Conservation (phyloP, 2,888 invertebrate species). For the Lymantria dispar region DNA sequence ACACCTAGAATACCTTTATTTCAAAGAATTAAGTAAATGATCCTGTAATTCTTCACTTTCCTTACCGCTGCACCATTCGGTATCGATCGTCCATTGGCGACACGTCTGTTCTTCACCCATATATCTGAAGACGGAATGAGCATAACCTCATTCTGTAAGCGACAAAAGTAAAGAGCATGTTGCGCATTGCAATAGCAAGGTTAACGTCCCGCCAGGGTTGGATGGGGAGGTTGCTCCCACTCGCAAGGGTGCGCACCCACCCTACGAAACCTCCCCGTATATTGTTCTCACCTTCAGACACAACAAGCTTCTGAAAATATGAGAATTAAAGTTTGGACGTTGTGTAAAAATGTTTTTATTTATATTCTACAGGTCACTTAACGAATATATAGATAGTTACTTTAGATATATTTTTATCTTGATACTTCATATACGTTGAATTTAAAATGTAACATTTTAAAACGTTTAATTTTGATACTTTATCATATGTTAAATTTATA, state of each 20-base stretch:
- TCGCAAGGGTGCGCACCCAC: conserved; percentile 8
- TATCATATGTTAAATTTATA: too few relatives aligned
- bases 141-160: conserved; percentile 67
- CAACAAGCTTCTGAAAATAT: conserved; percentile 45
- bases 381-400: too few relatives aligned
- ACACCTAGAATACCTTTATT: too few relatives aligned
- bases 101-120: conserved; percentile 29
- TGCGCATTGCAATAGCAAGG: conserved; percentile 71
- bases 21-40: too few relatives aligned
- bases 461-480: too few relatives aligned
- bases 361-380: too few relatives aligned
- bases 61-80: too few relatives aligned
- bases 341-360: conserved; percentile 1
- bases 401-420: too few relatives aligned
- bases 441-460: too few relatives aligned
- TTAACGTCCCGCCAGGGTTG: conserved; percentile 50
- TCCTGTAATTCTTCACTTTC: too few relatives aligned
- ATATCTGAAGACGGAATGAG: conserved; percentile 48
- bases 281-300: conserved; percentile 53
- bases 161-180: conserved; percentile 67
- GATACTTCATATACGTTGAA: too few relatives aligned
- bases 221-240: conserved; percentile 1
- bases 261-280: conserved; percentile 9
- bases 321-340: conserved; percentile 35
- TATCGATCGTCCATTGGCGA: background rate